Percentiles rank a stretch among this genome's conserved stretches.
Conservation (phyloP, 2,113 vertebrate species). For the Pygoscelis antarcticus region DNA sequence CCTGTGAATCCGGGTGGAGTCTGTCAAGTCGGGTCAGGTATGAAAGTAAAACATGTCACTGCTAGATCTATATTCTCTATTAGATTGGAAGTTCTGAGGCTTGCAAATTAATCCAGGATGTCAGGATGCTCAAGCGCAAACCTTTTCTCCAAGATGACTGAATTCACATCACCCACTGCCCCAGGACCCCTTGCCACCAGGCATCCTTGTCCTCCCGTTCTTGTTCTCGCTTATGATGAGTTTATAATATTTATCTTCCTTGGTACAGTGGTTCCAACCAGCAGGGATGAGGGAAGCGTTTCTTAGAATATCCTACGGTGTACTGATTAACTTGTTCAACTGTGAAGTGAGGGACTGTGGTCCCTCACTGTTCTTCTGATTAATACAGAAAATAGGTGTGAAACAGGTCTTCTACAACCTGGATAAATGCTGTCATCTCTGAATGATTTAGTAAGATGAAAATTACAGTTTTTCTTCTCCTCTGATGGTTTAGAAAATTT, state of each 20-base stretch:
- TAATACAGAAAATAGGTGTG: background rate
- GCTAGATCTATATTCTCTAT: background rate
- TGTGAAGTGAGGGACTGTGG: background rate
- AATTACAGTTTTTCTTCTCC: background rate
- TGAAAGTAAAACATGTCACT: background rate
- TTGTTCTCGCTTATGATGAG: background rate
- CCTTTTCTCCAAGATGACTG: background rate
- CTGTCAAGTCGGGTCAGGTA: constrained; percentile 12
- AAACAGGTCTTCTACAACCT: background rate
- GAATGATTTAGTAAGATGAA: background rate
- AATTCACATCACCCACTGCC: background rate
- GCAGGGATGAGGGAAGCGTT: background rate
- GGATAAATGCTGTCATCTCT: background rate
- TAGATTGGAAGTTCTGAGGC: background rate
- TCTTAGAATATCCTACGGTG: background rate
- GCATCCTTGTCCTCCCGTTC: background rate
- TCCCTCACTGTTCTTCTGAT: background rate
- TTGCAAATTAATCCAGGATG: background rate
- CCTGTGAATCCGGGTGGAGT: constrained; percentile 17
- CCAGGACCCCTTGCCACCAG: background rate
- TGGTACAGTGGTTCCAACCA: background rate
- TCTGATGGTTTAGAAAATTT: background rate
- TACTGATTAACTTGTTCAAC: background rate
- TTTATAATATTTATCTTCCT: background rate
- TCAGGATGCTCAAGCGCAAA: background rate